These are phyloP conservation scores for Eleutherodactylus coqui DNA, from an alignment of 2,797 vertebrate species.

Conservation along the genomic window DNA sequence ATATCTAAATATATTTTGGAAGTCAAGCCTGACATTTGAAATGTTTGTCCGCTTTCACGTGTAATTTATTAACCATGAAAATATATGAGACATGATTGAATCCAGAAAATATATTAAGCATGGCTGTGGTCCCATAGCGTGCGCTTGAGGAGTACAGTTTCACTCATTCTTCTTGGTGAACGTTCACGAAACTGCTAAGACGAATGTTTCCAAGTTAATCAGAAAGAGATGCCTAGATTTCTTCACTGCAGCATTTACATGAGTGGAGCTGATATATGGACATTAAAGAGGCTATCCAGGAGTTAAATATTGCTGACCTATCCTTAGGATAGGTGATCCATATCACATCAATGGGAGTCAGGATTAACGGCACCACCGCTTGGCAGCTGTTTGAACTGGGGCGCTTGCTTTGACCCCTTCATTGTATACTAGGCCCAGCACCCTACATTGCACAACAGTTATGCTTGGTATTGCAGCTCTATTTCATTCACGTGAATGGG, in stretches of 20 bases:
- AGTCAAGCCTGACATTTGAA: background rate
- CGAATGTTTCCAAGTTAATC: slow-evolving; percentile 15
- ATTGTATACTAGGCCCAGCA: too few relatives aligned
- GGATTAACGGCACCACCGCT: too few relatives aligned
- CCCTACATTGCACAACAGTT: too few relatives aligned
- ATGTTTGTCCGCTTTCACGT: background rate
- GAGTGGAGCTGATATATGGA: slow-evolving; percentile 6
- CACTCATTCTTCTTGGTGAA: slow-evolving; percentile 6
- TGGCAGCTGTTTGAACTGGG: too few relatives aligned
- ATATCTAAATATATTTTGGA: background rate
- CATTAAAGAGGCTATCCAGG: too few relatives aligned
- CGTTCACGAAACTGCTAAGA: background rate
- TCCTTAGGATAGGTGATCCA: too few relatives aligned
- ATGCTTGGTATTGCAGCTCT: too few relatives aligned
- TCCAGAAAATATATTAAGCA: slow-evolving; percentile 23
- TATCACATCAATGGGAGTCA: too few relatives aligned
- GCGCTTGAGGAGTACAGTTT: background rate
- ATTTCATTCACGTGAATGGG: too few relatives aligned
- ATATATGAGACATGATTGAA: slow-evolving; percentile 27
- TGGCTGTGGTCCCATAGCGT: slow-evolving; percentile 1
- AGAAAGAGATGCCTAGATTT: slow-evolving; percentile 8
- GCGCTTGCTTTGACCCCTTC: too few relatives aligned
- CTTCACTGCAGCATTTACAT: background rate
- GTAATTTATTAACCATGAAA: slow-evolving; percentile 32
- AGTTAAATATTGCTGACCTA: too few relatives aligned